Conservation (phyloP, 2,797 vertebrate genomes). For the Smutsia temminckii region DNA sequence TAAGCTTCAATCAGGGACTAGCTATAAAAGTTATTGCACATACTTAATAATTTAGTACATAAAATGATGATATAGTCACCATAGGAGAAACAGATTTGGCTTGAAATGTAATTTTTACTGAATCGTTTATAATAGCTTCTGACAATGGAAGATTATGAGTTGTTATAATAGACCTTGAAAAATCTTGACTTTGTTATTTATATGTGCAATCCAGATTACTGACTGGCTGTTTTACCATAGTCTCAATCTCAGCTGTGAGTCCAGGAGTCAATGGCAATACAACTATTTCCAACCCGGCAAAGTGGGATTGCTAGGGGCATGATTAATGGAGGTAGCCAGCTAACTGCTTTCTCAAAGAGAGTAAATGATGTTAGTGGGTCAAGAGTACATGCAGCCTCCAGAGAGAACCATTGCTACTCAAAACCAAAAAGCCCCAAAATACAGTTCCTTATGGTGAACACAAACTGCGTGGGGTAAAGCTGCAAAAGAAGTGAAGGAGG, state of each 20-base stretch:
- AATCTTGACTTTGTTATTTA: constrained; percentile 3
- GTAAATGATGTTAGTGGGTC: neutral
- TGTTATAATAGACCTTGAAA: constrained; percentile 32
- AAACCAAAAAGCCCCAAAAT: neutral
- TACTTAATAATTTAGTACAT: neutral
- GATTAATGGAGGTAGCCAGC: neutral
- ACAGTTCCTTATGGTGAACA: no score
- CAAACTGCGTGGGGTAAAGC: neutral
- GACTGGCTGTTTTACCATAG: neutral
- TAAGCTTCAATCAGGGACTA: neutral
- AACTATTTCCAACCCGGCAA: neutral
- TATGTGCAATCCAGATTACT: neutral
- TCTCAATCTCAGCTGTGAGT: neutral
- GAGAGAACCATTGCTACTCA: neutral
- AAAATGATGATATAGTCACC: neutral
- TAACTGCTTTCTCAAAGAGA: constrained; percentile 1
- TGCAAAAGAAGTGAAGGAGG: neutral
- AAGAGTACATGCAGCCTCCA: neutral
- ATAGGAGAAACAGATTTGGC: neutral
- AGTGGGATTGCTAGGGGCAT: neutral
- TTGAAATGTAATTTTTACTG: constrained; percentile 19
- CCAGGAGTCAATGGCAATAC: neutral
- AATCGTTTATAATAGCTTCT: constrained; percentile 15
- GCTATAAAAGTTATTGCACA: neutral
- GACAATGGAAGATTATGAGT: neutral